Base-by-base conservation (phyloP, 2,113 vertebrate genomes). In the Piaya cayana region DNA sequence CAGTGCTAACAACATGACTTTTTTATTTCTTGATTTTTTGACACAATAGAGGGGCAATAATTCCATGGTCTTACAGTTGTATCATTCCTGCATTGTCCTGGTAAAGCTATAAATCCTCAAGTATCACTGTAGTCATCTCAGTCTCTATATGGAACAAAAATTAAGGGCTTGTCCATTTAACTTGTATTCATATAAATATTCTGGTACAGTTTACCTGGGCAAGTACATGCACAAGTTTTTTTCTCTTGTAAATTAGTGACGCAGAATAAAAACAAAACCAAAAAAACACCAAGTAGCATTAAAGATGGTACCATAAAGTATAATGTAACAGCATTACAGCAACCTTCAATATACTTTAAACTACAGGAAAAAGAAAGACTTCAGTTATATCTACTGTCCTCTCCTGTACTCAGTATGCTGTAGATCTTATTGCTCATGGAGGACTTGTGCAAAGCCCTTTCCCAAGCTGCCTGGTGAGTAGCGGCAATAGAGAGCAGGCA, bases 11-110 rank as follows among this genome's bases (percentile, higher is more conserved):
- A 93, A 96, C 64, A 64, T 47, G 80, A 53, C 12, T 86, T 90
- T 93, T 95, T 94, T 96, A 93, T 95, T 95, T 93, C 86, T 88
- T 94, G 92, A 92, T 90, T 95, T 96, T 92, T 96, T 93, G 95
- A 86, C 65, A 95, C 82, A 92, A 75, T 64, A 91, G 84, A 90
- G 76, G 26, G 74, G 72, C 49, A 93, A 91, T 95, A 96, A 96
- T 95, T 96, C 74, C 68, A 47, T 64, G 78, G 74, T 83, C 83
- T 92, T 91, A 91, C 45, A 60, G 72, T 81, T 37, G 77, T 80
- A 93, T 77, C 53, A 47, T 32, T 92, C 70, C 84, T 80, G 47
- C 42, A 82, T 65, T 67, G 75, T 91, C 47, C 81, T 85, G 74
- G 88, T 78, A 95, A 97, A 88, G 65, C 85, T 76, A n/a, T 96